Conservation (phyloP, 1,140 invertebrate genomes). For the Aradophagus sp. region DNA sequence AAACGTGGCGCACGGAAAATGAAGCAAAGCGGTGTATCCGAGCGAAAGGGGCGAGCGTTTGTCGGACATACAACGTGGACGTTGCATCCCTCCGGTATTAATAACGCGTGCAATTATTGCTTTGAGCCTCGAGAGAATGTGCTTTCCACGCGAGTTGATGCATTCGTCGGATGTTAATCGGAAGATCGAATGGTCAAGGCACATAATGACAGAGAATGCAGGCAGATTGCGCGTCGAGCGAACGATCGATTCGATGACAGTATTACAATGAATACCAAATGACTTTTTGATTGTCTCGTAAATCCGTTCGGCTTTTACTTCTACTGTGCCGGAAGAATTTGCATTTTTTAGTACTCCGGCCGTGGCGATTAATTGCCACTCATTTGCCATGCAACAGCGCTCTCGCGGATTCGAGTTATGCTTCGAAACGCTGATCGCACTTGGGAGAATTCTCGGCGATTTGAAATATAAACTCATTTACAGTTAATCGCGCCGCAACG, state of each 20-base stretch:
- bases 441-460: not conserved
- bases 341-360: slow-evolving; percentile 36
- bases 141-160: slow-evolving; percentile 57
- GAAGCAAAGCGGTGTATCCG: slow-evolving; percentile 32
- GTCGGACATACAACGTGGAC: slow-evolving; percentile 41
- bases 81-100: slow-evolving; percentile 61
- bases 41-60: slow-evolving; percentile 23
- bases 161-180: slow-evolving; percentile 59
- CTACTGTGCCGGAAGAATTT: slow-evolving; percentile 41
- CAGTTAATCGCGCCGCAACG: no score
- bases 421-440: not conserved
- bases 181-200: slow-evolving; percentile 56
- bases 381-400: slow-evolving; percentile 32
- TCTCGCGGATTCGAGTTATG: no score
- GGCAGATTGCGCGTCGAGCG: slow-evolving; percentile 45
- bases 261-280: slow-evolving; percentile 56
- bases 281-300: slow-evolving; percentile 47
- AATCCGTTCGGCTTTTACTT: slow-evolving; percentile 42
- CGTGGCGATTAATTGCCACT: slow-evolving; percentile 24
- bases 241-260: slow-evolving; percentile 37
- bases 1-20: slow-evolving; percentile 13
- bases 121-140: slow-evolving; percentile 58
- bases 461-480: no score
- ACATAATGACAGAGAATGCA: slow-evolving; percentile 53
- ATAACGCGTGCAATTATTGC: slow-evolving; percentile 63